These are phyloP conservation scores for Octodonta nipae DNA, from an alignment of 2,888 invertebrate species.

Conservation along the genomic window DNA sequence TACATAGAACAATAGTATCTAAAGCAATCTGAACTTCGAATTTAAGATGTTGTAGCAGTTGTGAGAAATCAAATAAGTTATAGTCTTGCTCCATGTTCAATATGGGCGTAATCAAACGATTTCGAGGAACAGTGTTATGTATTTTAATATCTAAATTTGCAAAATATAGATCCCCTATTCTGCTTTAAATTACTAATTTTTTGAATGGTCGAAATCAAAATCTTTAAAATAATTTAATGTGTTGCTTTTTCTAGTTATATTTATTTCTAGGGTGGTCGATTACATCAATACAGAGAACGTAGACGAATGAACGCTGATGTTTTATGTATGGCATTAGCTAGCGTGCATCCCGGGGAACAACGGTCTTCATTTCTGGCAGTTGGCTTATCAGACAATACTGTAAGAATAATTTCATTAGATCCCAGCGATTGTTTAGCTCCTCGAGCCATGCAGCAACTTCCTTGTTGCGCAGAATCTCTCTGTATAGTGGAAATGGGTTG, in stretches of 20 bases:
- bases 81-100: too few relatives aligned
- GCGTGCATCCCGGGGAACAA: slow-evolving; percentile 89
- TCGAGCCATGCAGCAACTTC: slow-evolving; percentile 90
- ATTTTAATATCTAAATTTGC: too few relatives aligned
- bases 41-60: too few relatives aligned
- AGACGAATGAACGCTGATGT: slow-evolving; percentile 95
- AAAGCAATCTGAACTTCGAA: too few relatives aligned
- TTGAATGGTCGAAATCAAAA: too few relatives aligned
- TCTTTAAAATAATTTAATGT: slow-evolving; percentile 4
- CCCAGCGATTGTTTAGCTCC: slow-evolving; percentile 92
- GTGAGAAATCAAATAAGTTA: too few relatives aligned
- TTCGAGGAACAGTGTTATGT: too few relatives aligned
- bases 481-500: slow-evolving; percentile 90
- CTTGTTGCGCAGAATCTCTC: slow-evolving; percentile 89
- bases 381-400: slow-evolving; percentile 90
- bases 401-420: slow-evolving; percentile 92
- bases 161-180: too few relatives aligned
- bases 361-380: slow-evolving; percentile 91
- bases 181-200: too few relatives aligned
- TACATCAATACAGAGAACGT: slow-evolving; percentile 95
- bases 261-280: slow-evolving; percentile 73
- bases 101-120: too few relatives aligned
- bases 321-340: slow-evolving; percentile 94
- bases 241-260: slow-evolving; percentile 1
- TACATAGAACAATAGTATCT: too few relatives aligned